Conservation (phyloP, 2,113 vertebrate genomes). For the Macrotus californicus region DNA sequence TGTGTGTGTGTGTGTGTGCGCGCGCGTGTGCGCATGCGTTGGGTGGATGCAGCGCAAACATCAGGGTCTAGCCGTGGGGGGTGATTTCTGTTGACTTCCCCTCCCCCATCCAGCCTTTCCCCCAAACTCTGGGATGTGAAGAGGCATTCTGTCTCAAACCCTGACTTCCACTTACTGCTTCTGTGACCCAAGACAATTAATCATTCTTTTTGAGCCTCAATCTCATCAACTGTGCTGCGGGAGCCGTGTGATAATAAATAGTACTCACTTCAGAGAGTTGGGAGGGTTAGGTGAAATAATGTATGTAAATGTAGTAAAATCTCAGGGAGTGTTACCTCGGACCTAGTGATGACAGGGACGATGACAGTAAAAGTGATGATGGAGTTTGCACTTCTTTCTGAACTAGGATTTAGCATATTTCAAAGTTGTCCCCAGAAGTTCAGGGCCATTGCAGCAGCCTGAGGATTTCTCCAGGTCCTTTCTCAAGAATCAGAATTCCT, state of each 20-base stretch:
- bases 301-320: not conserved
- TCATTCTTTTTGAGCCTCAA: not conserved
- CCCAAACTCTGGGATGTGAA: not conserved
- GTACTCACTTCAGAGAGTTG: not conserved
- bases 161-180: not conserved
- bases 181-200: not conserved
- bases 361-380: not conserved
- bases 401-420: not conserved
- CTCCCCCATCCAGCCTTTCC: not conserved
- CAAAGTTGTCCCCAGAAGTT: not conserved
- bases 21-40: not conserved
- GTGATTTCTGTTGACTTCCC: not conserved
- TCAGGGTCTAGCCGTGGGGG: not conserved
- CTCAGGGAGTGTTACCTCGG: not conserved
- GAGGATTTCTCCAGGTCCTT: not conserved
- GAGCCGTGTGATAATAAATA: not conserved
- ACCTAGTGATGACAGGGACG: not conserved
- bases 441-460: not conserved
- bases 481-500: constrained; percentile 35
- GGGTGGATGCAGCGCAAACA: not conserved
- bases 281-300: not conserved
- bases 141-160: not conserved
- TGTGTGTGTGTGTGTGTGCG: not conserved
- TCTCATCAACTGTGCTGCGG: not conserved
- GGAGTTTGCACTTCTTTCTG: not conserved